Conservation (phyloP, 2,113 vertebrate species). For the Girardinichthys multiradiatus region DNA sequence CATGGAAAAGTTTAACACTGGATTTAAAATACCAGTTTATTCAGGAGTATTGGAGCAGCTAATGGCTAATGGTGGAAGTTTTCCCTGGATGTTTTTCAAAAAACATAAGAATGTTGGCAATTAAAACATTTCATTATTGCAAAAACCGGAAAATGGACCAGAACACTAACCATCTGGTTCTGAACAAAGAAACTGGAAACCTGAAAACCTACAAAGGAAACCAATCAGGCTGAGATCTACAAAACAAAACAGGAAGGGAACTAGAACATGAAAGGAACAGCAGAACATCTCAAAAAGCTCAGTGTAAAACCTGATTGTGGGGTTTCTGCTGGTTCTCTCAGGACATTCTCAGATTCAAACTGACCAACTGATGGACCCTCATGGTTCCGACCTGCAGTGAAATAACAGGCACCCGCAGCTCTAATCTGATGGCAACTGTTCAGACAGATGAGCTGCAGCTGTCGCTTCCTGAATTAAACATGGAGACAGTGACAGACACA, state of each 20-base stretch:
- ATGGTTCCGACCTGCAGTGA: not conserved
- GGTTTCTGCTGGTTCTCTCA: not conserved
- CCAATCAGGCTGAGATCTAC: not conserved
- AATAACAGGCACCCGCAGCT: not conserved
- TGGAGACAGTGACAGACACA: not conserved
- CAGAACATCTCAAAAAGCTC: not conserved
- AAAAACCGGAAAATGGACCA: too few species aligned
- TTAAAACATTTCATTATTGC: too few species aligned
- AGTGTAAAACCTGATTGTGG: not conserved
- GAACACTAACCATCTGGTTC: too few species aligned
- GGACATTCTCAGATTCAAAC: not conserved
- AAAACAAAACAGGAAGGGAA: too few species aligned
- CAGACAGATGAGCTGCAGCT: constrained; percentile 14
- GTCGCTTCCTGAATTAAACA: constrained; percentile 1
- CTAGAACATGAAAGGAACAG: not conserved
- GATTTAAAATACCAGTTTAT: too few species aligned
- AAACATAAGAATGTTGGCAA: too few species aligned
- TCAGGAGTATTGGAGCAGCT: too few species aligned
- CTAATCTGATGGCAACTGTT: not conserved
- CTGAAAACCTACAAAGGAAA: too few species aligned
- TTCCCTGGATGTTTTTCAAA: too few species aligned
- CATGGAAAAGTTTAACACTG: too few species aligned
- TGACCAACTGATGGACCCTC: not conserved
- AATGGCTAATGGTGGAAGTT: too few species aligned
- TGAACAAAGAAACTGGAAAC: too few species aligned